These are phyloP conservation scores for Drosophila nr. fundita DNA, from an alignment of 2,888 invertebrate species.

Conservation along the genomic window DNA sequence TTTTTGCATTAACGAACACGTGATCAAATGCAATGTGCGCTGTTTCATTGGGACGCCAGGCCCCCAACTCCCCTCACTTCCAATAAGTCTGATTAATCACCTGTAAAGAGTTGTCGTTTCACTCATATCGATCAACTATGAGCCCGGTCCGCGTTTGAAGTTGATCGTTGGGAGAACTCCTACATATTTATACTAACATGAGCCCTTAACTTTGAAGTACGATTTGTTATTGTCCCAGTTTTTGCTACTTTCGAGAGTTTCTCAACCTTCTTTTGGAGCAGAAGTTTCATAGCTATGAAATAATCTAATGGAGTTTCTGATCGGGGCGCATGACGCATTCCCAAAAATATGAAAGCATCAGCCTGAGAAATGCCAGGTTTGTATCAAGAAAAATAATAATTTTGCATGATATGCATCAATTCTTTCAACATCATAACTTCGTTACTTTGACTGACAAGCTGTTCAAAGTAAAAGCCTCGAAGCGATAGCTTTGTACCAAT, in stretches of 20 bases:
- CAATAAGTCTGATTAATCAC: background rate
- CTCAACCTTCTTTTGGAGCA: slow-evolving; percentile 7
- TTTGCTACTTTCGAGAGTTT: background rate
- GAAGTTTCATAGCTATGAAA: slow-evolving; percentile 28
- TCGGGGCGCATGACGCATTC: background rate
- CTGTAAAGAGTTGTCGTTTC: slow-evolving; percentile 1
- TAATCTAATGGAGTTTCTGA: background rate
- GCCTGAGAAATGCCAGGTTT: background rate
- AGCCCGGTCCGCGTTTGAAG: background rate
- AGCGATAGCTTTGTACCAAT: slow-evolving; percentile 1
- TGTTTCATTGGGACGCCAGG: background rate
- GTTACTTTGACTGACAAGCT: background rate
- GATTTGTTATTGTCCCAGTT: background rate
- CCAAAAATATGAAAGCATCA: background rate
- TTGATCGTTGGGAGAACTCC: background rate
- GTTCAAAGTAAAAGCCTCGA: slow-evolving; percentile 20
- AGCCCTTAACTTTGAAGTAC: background rate
- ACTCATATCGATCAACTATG: background rate
- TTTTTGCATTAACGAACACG: slow-evolving; percentile 9
- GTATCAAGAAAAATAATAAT: background rate
- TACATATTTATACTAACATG: background rate
- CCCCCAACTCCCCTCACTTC: background rate
- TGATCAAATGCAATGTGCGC: background rate
- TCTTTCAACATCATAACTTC: background rate
- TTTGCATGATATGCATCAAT: background rate